Conservation (phyloP, 2,888 invertebrate species). For the Epiblema foenella region DNA sequence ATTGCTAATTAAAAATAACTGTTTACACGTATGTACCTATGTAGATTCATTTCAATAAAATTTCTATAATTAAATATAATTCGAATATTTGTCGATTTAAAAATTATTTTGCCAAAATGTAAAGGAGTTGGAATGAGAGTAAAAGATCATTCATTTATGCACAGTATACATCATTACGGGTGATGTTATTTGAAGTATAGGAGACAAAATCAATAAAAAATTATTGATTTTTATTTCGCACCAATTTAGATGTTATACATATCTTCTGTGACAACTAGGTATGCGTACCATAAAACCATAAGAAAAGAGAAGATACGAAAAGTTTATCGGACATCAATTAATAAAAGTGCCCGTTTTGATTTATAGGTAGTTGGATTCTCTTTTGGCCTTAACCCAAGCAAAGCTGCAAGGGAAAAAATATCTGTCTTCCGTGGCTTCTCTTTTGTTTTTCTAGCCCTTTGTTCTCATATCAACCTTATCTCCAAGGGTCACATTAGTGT, state of each 20-base stretch:
- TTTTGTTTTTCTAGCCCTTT: slow-evolving; percentile 47
- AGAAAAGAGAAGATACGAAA: slow-evolving; percentile 11
- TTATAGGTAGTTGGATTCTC: slow-evolving; percentile 26
- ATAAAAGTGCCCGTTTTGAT: slow-evolving; percentile 38
- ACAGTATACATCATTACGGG: too few species aligned
- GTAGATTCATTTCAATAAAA: too few species aligned
- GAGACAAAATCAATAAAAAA: too few species aligned
- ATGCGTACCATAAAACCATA: slow-evolving; percentile 1
- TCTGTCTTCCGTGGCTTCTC: slow-evolving; percentile 46
- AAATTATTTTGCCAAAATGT: too few species aligned
- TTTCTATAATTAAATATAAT: too few species aligned
- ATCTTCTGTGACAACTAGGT: not conserved
- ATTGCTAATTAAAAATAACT: not conserved
- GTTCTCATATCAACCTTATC: slow-evolving; percentile 46
- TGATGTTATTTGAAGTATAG: too few species aligned
- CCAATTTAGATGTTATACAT: too few species aligned
- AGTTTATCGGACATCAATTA: slow-evolving; percentile 34
- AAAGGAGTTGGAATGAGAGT: too few species aligned
- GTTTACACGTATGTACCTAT: too few species aligned
- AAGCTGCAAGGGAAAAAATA: slow-evolving; percentile 48
- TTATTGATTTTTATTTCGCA: too few species aligned
- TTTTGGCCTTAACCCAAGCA: slow-evolving; percentile 46
- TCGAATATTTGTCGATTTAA: too few species aligned
- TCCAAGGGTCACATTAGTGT: slow-evolving; percentile 40
- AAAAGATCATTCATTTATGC: too few species aligned